Base-by-base conservation (phyloP, 1,140 invertebrate species). In the Bacillus rossius region DNA sequence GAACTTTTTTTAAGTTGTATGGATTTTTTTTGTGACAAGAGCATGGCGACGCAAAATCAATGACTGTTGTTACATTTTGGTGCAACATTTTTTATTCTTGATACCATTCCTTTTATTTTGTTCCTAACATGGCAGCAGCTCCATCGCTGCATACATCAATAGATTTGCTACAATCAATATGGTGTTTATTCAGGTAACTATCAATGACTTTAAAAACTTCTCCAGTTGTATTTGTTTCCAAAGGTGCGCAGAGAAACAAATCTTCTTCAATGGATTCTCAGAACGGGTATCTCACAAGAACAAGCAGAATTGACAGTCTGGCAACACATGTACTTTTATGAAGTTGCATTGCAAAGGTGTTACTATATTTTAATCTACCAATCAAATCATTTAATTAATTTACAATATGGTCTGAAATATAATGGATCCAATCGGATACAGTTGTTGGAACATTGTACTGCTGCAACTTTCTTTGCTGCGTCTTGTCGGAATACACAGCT, bases 81-180 rank as follows among this genome's bases (percentile, higher is more conserved):
- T 20, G 47, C 47, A n/a, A 49, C n/a, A n/a, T 16, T 26, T 49
- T 49, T 49, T 2, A 49, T 49, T 23, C 3, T 14, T 14, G 47
- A 1, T 26, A 49, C 47, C 3, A 8, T 26, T 14, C 47, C 47
- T 49, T 22, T 26, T 20, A 26, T 49, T 49, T 49, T 34, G 4
- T 1, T 49, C 47, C 26, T 17, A 14, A 0, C 19, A 23, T 34
- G 29, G 29, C 29, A 7, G 29, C 29, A 2, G n/a, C 19, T 1
- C 47, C 47, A 49, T 22, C 47, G 13, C 20, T 19, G 19, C 47
- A 49, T 13, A 49, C 47, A 49, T 49, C 47, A 22, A 49, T 13
- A 49, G 19, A 26, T 13, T 49, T 49, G 22, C 25, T 14, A 17
- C 7, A 49, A 49, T 26, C 25, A 22, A 20, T 13, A 1, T 49